Conservation (phyloP, 2,797 vertebrate species). For the Anguilla obscura region DNA sequence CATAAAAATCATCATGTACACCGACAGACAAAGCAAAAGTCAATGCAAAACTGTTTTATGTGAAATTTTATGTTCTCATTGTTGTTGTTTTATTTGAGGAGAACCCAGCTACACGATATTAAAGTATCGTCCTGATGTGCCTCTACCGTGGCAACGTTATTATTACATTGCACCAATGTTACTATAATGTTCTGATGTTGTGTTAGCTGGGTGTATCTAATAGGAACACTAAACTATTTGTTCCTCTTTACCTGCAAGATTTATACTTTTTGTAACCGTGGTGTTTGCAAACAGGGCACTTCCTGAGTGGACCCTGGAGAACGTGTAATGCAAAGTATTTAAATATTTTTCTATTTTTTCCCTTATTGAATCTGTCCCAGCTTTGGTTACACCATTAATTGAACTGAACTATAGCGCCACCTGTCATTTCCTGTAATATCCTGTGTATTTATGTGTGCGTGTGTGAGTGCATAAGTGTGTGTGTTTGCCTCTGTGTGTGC, state of each 20-base stretch:
- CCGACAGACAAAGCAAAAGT: conserved; percentile 25
- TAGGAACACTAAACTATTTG: neutral
- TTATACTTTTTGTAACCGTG: neutral
- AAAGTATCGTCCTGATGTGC: neutral
- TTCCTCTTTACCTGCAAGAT: neutral
- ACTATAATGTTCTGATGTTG: neutral
- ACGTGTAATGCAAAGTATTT: neutral
- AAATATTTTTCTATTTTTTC: neutral
- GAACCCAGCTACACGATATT: neutral
- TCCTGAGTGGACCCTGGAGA: neutral
- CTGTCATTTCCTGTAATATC: neutral
- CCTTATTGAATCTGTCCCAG: neutral
- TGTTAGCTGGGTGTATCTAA: neutral
- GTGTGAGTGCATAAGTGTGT: too few species aligned
- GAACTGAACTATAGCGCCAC: neutral
- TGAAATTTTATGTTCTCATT: neutral
- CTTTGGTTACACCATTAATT: neutral
- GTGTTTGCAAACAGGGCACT: neutral
- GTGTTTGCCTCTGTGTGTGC: neutral
- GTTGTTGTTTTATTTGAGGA: neutral
- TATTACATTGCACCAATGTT: neutral
- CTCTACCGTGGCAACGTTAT: neutral
- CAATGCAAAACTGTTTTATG: conserved; percentile 16
- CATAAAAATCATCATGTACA: neutral
- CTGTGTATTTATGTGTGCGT: neutral